Evolutionary conservation across 2,888 invertebrate genomes (phyloP).

Genomic region (Dermolepida albohirtum): DNA sequence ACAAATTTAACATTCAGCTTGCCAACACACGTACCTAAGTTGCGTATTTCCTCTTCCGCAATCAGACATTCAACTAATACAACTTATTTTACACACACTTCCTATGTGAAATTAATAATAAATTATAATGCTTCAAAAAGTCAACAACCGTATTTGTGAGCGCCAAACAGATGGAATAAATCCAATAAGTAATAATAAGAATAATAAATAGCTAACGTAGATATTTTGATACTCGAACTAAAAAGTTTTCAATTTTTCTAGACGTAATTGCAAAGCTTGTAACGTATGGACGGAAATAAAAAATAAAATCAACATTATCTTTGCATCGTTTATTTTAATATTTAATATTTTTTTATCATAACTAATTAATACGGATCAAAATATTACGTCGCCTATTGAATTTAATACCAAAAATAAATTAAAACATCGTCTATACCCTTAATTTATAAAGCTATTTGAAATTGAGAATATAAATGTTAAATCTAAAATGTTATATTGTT

Average conservation of each 20-base stretch:
- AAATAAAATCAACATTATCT: no score
- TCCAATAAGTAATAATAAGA: constrained; percentile 12
- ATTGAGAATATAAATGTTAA: no score
- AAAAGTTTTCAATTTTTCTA: no score
- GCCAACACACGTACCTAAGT: constrained; percentile 31
- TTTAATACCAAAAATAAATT: no score
- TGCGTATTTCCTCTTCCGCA: constrained; percentile 39
- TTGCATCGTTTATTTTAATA: no score
- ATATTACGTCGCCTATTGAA: no score
- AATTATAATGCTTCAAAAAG: constrained; percentile 26
- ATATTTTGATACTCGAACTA: constrained; percentile 2
- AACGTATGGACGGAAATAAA: no score
- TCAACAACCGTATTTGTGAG: constrained; percentile 41
- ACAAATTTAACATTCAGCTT: constrained; percentile 7
- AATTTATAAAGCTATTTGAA: no score
- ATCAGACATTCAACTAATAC: constrained; percentile 35
- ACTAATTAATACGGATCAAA: no score
- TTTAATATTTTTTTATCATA: no score
- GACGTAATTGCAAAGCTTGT: background rate
- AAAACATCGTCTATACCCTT: background rate
- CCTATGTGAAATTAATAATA: constrained; percentile 39
- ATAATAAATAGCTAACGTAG: background rate
- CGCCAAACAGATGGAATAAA: constrained; percentile 22
- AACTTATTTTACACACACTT: constrained; percentile 34
- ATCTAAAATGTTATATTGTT: no score